phyloP scores from a whole-genome alignment of 2,797 vertebrate species.

The Pogoniulus pusillus region DNA sequence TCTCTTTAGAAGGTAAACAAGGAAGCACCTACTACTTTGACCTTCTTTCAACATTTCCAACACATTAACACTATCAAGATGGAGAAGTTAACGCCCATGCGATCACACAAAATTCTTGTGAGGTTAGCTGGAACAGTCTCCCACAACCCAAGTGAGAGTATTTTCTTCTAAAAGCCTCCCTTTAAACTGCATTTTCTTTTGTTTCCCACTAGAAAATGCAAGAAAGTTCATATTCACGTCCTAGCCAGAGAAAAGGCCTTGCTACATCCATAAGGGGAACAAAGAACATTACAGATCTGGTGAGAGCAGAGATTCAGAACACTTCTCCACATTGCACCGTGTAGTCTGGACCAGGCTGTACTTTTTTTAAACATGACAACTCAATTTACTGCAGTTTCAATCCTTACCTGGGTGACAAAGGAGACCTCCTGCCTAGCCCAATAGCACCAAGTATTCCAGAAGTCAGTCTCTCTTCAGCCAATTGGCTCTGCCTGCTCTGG shows the following conservation, averaged over 20 bases:
- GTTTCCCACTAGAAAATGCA: neutral
- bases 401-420: constrained; percentile 87
- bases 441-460: constrained; percentile 93
- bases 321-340: neutral
- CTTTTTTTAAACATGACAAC: neutral
- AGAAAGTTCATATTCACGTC: neutral
- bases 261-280: accelerated
- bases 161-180: neutral
- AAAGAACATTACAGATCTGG: accelerated
- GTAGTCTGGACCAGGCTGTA: neutral
- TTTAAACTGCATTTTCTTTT: neutral
- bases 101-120: neutral
- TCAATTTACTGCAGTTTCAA: neutral
- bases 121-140: neutral
- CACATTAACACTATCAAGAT: neutral
- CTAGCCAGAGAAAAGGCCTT: neutral
- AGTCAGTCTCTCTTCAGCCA: constrained; percentile 90
- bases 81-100: neutral
- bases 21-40: neutral
- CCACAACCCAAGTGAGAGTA: neutral
- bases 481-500: constrained; percentile 83
- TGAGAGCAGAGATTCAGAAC: neutral
- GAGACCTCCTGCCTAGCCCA: constrained; percentile 91
- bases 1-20: neutral
- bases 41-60: neutral